Base-by-base conservation (phyloP, 2,888 invertebrate species). In the Tenthredo notha region DNA sequence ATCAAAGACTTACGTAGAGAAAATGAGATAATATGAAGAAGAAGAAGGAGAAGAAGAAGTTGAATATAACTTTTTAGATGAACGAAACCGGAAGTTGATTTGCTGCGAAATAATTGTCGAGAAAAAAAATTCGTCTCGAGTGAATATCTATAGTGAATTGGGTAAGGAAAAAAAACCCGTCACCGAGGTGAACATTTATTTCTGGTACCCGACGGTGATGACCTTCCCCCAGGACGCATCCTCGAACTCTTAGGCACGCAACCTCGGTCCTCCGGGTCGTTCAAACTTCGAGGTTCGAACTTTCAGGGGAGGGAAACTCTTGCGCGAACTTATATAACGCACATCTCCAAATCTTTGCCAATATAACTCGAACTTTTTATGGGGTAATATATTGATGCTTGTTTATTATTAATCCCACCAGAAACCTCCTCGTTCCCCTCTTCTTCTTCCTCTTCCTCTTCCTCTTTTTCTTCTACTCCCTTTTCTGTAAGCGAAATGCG, bases 351-450 rank as follows among this genome's bases (percentile, higher is more conserved):
- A 83, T 70, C 83, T 83, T 70, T 70, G 29, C 67, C 83, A 70
- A 83, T 67, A 83, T 83, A 83, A 83, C 54, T 83, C 70, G 40
- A 83, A 83, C 83, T 83, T 83, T 70, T 67, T 83, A 83, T 83
- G 83, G 83, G 83, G 47, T 83, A 83, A 83, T 83, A 83, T 67
- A 83, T 83, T 83, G 83, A 83, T 83, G 83, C 83, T 83, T 83
- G 70, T 70, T 83, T 70, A 83, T 83, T 83, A 83, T 83, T 83
- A 83, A 83, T 83, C 83, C 80, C 43, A 67, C 18, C 83, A 67
- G 15, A 67, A 80, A 47, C 47, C 29, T 50, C 25, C 40, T 47
- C 40, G 10, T 43, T 47, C 37, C 12, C 21, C 40, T 74, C 43
- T 43, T 40, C 7, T n/a, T 21, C 43, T 33, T 18, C 6, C 65